Conservation (phyloP, 2,888 invertebrate species). For the Xestia xanthographa region DNA sequence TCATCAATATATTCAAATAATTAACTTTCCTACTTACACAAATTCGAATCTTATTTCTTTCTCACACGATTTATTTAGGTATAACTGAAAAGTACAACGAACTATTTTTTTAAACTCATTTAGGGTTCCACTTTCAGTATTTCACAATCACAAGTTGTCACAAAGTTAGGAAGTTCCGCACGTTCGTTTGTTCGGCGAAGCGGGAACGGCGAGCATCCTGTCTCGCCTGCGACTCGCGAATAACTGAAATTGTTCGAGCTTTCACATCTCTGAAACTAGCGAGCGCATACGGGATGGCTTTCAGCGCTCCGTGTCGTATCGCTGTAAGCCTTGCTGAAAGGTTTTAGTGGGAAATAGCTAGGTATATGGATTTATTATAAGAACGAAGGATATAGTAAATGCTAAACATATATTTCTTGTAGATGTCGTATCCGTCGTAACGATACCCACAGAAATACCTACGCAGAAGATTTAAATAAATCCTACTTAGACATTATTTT, state of each 20-base stretch:
- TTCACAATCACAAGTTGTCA: slow-evolving; percentile 64
- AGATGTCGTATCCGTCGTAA: neutral
- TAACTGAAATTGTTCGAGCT: slow-evolving; percentile 79
- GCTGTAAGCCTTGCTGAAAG: slow-evolving; percentile 58
- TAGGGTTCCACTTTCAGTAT: slow-evolving; percentile 46
- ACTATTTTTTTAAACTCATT: slow-evolving; percentile 36
- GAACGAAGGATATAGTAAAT: neutral
- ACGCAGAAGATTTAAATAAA: neutral
- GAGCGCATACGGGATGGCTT: slow-evolving; percentile 64
- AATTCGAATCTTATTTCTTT: slow-evolving; percentile 14
- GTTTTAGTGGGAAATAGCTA: slow-evolving; percentile 23
- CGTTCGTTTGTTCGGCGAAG: slow-evolving; percentile 57
- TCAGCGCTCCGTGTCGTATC: slow-evolving; percentile 54
- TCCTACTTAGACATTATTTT: neutral
- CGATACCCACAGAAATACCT: neutral
- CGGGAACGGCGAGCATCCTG: slow-evolving; percentile 72
- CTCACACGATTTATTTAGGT: neutral
- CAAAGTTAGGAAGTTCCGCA: slow-evolving; percentile 74
- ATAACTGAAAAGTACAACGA: slow-evolving; percentile 5
- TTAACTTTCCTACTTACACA: slow-evolving; percentile 49
- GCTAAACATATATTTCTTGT: neutral
- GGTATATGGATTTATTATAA: slow-evolving; percentile 17
- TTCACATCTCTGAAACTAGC: slow-evolving; percentile 63
- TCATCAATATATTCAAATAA: slow-evolving; percentile 42
- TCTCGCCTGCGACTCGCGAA: slow-evolving; percentile 75